Evolutionary conservation across 2,888 invertebrate genomes (phyloP).

Genomic region (Catocala sponsa): DNA sequence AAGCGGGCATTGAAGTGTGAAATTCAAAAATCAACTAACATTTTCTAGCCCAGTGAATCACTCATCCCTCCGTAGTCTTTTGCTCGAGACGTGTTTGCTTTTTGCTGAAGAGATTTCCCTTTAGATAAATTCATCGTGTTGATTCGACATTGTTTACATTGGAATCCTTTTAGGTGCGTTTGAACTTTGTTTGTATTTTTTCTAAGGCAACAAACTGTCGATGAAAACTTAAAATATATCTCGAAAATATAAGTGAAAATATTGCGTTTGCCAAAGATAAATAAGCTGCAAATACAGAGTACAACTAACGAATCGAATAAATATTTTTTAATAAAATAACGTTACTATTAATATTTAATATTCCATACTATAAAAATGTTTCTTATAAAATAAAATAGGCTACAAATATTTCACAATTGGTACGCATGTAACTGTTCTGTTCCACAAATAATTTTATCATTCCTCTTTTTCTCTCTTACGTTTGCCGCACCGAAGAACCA

Average conservation of each 20-base stretch:
- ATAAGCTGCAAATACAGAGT: not conserved
- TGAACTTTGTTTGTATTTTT: constrained; percentile 64
- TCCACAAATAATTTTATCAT: too few relatives aligned
- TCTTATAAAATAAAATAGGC: too few relatives aligned
- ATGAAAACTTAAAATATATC: constrained; percentile 33
- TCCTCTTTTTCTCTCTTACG: too few relatives aligned
- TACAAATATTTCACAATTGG: too few relatives aligned
- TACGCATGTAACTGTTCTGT: too few relatives aligned
- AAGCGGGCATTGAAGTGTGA: constrained; percentile 76
- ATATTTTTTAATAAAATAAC: too few relatives aligned
- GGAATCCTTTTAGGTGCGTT: constrained; percentile 75
- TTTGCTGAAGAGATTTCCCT: constrained; percentile 78
- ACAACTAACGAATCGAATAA: too few relatives aligned
- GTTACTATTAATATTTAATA: too few relatives aligned
- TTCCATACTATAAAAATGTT: too few relatives aligned
- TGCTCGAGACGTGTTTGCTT: constrained; percentile 78
- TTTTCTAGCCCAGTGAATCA: constrained; percentile 83
- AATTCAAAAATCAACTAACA: constrained; percentile 87
- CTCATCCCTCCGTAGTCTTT: constrained; percentile 78
- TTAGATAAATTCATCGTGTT: constrained; percentile 80
- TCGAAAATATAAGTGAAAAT: constrained; percentile 3
- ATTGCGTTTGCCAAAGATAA: constrained; percentile 1
- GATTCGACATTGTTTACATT: constrained; percentile 81
- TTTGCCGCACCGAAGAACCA: too few relatives aligned
- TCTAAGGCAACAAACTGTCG: constrained; percentile 34